Conservation (phyloP, 2,797 vertebrate species). For the Arrhamphus sclerolepis region DNA sequence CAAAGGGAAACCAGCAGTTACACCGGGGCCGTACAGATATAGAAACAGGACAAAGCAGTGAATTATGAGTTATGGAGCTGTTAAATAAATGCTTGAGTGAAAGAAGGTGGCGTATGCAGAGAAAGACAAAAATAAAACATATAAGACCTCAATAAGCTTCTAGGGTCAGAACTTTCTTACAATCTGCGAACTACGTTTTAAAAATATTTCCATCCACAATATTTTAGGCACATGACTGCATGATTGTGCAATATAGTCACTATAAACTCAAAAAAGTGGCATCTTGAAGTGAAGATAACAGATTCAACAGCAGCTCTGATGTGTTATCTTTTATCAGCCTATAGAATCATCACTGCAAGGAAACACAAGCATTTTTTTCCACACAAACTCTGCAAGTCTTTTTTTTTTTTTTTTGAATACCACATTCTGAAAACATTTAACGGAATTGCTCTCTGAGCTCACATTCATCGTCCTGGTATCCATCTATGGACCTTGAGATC, state of each 20-base stretch:
- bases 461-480: slow-evolving; percentile 46
- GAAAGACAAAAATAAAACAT: slow-evolving; percentile 16
- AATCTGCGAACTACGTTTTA: slow-evolving; percentile 45
- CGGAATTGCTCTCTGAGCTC: slow-evolving; percentile 64
- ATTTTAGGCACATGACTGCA: slow-evolving; percentile 71
- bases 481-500: slow-evolving; percentile 37
- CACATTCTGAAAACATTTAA: slow-evolving; percentile 46
- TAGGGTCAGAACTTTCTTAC: slow-evolving; percentile 25
- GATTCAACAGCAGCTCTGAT: slow-evolving; percentile 29
- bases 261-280: slow-evolving; percentile 50
- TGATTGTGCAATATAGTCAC: slow-evolving; percentile 59
- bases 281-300: slow-evolving; percentile 30
- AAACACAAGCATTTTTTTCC: slow-evolving; percentile 25
- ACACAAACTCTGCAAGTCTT: slow-evolving; percentile 32
- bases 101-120: slow-evolving; percentile 27
- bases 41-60: slow-evolving; percentile 59
- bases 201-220: slow-evolving; percentile 59
- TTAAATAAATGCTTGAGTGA: slow-evolving; percentile 34
- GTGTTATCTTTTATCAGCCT: slow-evolving; percentile 5
- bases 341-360: slow-evolving; percentile 54
- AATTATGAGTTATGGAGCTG: slow-evolving; percentile 56
- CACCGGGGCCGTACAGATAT: slow-evolving; percentile 42
- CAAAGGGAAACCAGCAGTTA: slow-evolving; percentile 37
- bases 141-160: slow-evolving; percentile 36
- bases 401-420: neutral